Evolutionary conservation across 1,140 invertebrate species (phyloP), one percentile per base, ranked within the genome.

Genomic region (Megathymus violae): DNA sequence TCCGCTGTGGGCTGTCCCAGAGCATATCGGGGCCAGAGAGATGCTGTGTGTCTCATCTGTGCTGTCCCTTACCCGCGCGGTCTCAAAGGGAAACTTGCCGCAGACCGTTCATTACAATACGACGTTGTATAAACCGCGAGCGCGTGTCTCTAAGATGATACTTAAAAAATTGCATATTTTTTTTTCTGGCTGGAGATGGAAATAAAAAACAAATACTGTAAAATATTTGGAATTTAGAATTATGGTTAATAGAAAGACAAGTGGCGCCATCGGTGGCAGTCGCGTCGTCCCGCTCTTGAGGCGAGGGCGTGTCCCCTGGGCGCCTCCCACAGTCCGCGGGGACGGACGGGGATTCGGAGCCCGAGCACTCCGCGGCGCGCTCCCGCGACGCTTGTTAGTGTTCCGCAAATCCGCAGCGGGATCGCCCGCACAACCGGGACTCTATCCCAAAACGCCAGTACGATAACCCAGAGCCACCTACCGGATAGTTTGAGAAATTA

Each of bases 301-400:
- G 78, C 79, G 84, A 90, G 88, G 88, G 88, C 88, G 85, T 88
- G 83, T 90, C 85, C 88, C 88, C 67, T 75, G 85, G 82, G 84
- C 83, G 78, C 82, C 85, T 85, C 81, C 82, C 85, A 73, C 85
- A 81, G 85, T 84, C 85, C 86, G 80, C 85, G 83, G 87, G 84
- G 87, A 85, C 80, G 75, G 76, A 76, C 88, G 83, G 85, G 85
- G 86, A 88, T 84, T 75, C 88, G 80, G 73, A 76, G 85, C 80
- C 67, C 69, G 72, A 74, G 84, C 80, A 88, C 89, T 86, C 83
- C 74, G 83, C 83, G 84, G 80, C 81, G 85, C 82, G 84, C 79
- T 91, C 89, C 88, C 89, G 84, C 82, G 82, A 81, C 87, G 80
- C 88, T 88, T 90, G 88, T 90, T 90, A 90, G 88, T 90, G 86